Conservation (phyloP, 2,888 invertebrate genomes). For the Quadriops clusia region DNA sequence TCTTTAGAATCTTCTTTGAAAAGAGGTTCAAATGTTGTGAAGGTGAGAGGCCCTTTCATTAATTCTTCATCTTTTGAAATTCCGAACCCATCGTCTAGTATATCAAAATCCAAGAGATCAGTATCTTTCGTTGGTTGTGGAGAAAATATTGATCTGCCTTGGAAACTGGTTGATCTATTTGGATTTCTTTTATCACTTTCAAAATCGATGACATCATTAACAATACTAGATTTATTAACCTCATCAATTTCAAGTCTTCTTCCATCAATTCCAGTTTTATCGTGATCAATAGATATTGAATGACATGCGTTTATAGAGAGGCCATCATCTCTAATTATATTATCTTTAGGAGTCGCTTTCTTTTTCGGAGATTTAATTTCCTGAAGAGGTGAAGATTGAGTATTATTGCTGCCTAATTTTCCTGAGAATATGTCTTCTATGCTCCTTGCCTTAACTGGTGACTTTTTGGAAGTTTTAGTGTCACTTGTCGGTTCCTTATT, state of each 20-base stretch:
- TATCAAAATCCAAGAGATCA: constrained; percentile 45
- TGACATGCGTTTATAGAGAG: too few species aligned
- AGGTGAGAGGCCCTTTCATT: constrained; percentile 46
- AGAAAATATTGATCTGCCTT: constrained; percentile 57
- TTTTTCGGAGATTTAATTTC: constrained; percentile 14
- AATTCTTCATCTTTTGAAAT: constrained; percentile 47
- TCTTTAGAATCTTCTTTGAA: constrained; percentile 72
- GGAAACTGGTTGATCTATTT: constrained; percentile 25
- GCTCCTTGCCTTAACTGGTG: constrained; percentile 19
- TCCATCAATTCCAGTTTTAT: too few species aligned
- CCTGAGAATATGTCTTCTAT: constrained; percentile 23
- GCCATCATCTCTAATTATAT: constrained; percentile 18
- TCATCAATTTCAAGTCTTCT: too few species aligned
- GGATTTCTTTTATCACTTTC: constrained; percentile 10
- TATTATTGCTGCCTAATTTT: constrained; percentile 22
- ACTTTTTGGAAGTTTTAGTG: constrained; percentile 13
- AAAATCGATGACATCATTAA: too few species aligned
- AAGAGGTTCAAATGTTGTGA: constrained; percentile 50
- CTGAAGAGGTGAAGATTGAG: constrained; percentile 18
- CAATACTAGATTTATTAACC: too few species aligned
- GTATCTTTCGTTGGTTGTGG: constrained; percentile 50
- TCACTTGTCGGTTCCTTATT: constrained; percentile 14
- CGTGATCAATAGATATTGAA: too few species aligned
- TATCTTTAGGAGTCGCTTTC: constrained; percentile 15
- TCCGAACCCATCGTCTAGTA: constrained; percentile 49